Percentiles rank a stretch among this genome's conserved stretches.
phyloP scores from a whole-genome alignment of 2,888 invertebrate genomes.

The Pogonocherus hispidulus region DNA sequence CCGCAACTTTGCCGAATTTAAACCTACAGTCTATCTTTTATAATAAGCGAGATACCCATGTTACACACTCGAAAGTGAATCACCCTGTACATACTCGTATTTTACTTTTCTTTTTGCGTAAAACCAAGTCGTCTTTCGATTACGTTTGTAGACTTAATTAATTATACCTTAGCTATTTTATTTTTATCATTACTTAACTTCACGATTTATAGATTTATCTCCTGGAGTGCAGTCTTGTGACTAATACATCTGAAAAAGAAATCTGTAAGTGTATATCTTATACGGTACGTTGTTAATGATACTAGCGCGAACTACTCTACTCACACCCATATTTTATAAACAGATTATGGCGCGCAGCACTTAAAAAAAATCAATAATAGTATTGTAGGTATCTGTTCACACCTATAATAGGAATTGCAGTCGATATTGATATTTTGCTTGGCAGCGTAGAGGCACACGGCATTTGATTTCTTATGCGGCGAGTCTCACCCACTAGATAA shows the following conservation, averaged over 20 bases:
- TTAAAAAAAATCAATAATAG: constrained; percentile 19
- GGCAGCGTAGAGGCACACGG: background rate
- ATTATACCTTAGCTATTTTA: background rate
- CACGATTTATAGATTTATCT: background rate
- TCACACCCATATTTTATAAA: constrained; percentile 23
- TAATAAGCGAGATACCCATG: too few species aligned
- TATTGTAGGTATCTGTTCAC: constrained; percentile 22
- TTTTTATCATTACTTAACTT: background rate
- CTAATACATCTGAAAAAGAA: background rate
- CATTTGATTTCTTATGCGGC: background rate
- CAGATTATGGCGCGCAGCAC: constrained; percentile 5
- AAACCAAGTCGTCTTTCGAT: background rate
- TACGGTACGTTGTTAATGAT: background rate
- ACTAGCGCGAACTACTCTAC: background rate
- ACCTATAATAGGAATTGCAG: constrained; percentile 28
- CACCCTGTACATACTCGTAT: too few species aligned
- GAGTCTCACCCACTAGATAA: constrained; percentile 16
- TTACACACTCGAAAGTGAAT: too few species aligned
- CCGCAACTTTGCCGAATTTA: too few species aligned
- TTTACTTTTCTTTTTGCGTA: background rate
- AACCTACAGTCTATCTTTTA: too few species aligned
- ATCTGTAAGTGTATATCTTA: background rate
- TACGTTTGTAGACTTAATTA: background rate
- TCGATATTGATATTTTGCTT: constrained; percentile 13
- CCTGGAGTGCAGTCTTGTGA: background rate